Evolutionary conservation across 2,888 invertebrate species (phyloP).

Genomic region (Chymomyza amoena): DNA sequence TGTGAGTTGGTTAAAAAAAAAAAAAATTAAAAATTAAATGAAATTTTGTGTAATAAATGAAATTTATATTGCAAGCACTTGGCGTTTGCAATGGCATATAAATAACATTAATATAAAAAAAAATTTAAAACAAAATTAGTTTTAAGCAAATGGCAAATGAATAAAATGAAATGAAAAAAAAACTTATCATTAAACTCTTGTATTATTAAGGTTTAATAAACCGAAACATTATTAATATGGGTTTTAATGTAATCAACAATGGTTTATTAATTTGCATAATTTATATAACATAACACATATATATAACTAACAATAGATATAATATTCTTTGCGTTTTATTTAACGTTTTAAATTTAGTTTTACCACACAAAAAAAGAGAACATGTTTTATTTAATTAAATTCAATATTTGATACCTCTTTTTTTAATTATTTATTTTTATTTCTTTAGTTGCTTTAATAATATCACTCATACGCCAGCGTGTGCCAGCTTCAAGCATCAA

Average conservation of each 20-base stretch:
- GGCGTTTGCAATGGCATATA: slow-evolving; percentile 23
- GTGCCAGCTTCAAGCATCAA: slow-evolving; percentile 26
- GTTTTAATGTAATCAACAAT: slow-evolving; percentile 16
- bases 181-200: slow-evolving; percentile 21
- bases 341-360: slow-evolving; percentile 16
- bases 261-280: slow-evolving; percentile 7
- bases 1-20: slow-evolving; percentile 10
- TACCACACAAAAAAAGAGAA: neutral
- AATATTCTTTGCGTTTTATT: slow-evolving; percentile 7
- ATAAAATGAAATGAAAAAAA: slow-evolving; percentile 40
- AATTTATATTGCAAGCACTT: slow-evolving; percentile 36
- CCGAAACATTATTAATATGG: neutral
- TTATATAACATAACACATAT: slow-evolving; percentile 20
- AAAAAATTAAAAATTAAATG: neutral
- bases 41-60: slow-evolving; percentile 23
- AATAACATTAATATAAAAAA: slow-evolving; percentile 40
- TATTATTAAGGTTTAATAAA: slow-evolving; percentile 36
- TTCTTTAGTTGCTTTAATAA: slow-evolving; percentile 48
- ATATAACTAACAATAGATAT: neutral
- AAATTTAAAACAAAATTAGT: slow-evolving; percentile 23
- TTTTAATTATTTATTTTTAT: slow-evolving; percentile 5
- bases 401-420: neutral
- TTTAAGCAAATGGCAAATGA: slow-evolving; percentile 46
- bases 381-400: neutral
- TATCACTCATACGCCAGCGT: slow-evolving; percentile 64